A percentile compares a stretch with the other conserved stretches of the same genome.
Conservation (phyloP, 2,113 vertebrate genomes). For the Theristicus caerulescens region DNA sequence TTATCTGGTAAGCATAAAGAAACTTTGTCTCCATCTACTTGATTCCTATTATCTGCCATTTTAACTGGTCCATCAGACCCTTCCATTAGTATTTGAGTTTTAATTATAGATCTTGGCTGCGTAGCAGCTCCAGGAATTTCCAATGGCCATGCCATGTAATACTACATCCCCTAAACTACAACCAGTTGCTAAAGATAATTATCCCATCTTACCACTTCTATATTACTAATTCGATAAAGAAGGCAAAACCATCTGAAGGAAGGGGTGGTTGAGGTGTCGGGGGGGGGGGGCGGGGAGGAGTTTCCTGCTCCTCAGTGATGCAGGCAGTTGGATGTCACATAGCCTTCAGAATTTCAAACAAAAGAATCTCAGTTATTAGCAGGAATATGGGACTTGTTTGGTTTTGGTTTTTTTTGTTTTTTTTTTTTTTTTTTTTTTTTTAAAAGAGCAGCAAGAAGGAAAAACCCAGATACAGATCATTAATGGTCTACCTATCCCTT, state of each 20-base stretch:
- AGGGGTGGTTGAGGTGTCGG: accelerated
- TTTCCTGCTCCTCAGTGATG: background rate
- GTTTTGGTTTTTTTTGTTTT: background rate
- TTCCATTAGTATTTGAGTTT: background rate
- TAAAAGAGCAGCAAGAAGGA: background rate
- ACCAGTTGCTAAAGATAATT: background rate
- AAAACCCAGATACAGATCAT: background rate
- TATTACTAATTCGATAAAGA: background rate
- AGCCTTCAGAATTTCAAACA: background rate
- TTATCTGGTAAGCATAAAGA: background rate
- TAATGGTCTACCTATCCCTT: background rate
- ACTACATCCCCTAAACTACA: background rate
- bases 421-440: background rate
- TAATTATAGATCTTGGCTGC: background rate
- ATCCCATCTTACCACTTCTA: background rate
- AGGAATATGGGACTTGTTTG: background rate
- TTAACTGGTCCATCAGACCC: background rate
- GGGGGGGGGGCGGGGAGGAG: too few relatives aligned
- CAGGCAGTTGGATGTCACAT: background rate
- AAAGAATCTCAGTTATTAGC: background rate
- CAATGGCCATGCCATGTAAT: background rate
- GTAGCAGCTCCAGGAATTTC: background rate
- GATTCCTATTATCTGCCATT: background rate
- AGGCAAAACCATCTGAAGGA: background rate
- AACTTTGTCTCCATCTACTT: background rate